Evolutionary conservation across 2,888 invertebrate species (phyloP).

Genomic region (Thereva unica): DNA sequence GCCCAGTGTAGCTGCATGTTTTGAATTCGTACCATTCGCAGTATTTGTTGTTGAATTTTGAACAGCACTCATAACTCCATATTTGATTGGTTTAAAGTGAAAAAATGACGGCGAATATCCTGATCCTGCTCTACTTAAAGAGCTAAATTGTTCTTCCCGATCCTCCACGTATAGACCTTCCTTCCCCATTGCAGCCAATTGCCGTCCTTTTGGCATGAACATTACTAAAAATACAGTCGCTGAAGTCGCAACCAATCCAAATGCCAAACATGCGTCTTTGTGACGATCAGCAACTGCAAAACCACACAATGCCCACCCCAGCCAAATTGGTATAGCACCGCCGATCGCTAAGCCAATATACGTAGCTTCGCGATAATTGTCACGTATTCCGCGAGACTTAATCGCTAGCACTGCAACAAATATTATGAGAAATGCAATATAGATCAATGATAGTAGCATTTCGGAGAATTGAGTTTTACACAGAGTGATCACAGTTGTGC

Average conservation of each 20-base stretch:
- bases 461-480: slow-evolving; percentile 73
- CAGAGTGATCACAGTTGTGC: slow-evolving; percentile 57
- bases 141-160: slow-evolving; percentile 81
- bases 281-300: slow-evolving; percentile 77
- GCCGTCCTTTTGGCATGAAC: slow-evolving; percentile 92
- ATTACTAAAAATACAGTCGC: slow-evolving; percentile 86
- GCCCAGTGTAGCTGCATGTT: slow-evolving; percentile 57
- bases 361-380: slow-evolving; percentile 91
- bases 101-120: slow-evolving; percentile 91
- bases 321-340: slow-evolving; percentile 84
- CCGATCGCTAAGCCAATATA: slow-evolving; percentile 89
- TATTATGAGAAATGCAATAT: slow-evolving; percentile 82
- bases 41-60: slow-evolving; percentile 56
- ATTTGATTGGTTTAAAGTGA: slow-evolving; percentile 87
- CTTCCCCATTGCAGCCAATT: slow-evolving; percentile 88
- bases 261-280: slow-evolving; percentile 86
- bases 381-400: slow-evolving; percentile 84
- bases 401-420: slow-evolving; percentile 84
- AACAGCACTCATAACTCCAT: slow-evolving; percentile 68
- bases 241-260: slow-evolving; percentile 83
- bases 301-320: slow-evolving; percentile 83
- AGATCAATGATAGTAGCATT: slow-evolving; percentile 76
- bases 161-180: slow-evolving; percentile 83
- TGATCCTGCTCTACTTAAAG: slow-evolving; percentile 75
- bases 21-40: slow-evolving; percentile 59